Evolutionary conservation across 2,888 invertebrate genomes (phyloP).

Genomic region (Linyphia triangularis): DNA sequence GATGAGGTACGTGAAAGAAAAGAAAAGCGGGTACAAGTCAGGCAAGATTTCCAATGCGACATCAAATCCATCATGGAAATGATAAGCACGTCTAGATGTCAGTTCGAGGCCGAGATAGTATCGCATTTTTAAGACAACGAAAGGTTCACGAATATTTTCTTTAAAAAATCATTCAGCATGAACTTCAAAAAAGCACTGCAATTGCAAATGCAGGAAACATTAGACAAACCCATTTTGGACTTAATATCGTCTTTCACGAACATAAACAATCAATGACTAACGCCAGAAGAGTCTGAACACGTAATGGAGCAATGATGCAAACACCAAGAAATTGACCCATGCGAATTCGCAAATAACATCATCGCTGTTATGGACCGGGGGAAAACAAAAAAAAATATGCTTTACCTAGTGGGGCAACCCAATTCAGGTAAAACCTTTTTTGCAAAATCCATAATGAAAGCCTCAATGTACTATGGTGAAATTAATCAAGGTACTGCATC

Average conservation of each 20-base stretch:
- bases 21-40: too few species aligned
- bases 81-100: too few species aligned
- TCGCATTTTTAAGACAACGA: too few species aligned
- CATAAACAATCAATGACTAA: not conserved
- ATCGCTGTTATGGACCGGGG: not conserved
- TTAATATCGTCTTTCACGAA: not conserved
- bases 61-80: too few species aligned
- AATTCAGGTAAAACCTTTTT: conserved; percentile 2
- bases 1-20: too few species aligned
- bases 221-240: not conserved
- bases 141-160: not conserved
- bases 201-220: not conserved
- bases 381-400: not conserved
- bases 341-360: not conserved
- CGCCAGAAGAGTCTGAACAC: not conserved
- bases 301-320: conserved; percentile 7
- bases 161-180: not conserved
- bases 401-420: not conserved
- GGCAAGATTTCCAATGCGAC: too few species aligned
- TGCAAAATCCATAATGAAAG: not conserved
- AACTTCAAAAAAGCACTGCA: conserved; percentile 30
- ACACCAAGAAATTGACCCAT: not conserved
- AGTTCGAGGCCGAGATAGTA: too few species aligned
- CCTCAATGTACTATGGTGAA: not conserved
- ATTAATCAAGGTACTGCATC: conserved; percentile 4